Percentiles rank a stretch among this genome's conserved stretches.
Evolutionary conservation across 2,888 invertebrate species (phyloP).

Genomic region (Malacosoma neustria): DNA sequence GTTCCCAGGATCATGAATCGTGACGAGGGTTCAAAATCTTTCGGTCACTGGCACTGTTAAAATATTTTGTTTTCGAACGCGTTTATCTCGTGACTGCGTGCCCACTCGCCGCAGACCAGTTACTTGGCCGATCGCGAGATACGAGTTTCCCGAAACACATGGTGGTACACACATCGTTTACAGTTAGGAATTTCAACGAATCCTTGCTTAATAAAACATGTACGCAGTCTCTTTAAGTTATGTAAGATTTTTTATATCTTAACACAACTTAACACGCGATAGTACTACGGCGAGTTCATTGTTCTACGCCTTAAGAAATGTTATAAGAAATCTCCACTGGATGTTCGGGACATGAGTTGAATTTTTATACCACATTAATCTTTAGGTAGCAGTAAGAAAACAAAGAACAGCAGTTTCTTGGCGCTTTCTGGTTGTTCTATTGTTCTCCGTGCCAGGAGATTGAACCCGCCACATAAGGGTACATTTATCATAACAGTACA

Average conservation of each 20-base stretch:
- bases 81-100: slow-evolving; percentile 23
- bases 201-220: slow-evolving; percentile 4
- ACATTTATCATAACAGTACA: slow-evolving; percentile 48
- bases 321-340: slow-evolving; percentile 54
- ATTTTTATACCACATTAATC: slow-evolving; percentile 64
- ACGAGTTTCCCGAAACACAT: slow-evolving; percentile 33
- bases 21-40: slow-evolving; percentile 44
- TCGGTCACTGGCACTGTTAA: slow-evolving; percentile 26
- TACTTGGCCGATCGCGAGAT: slow-evolving; percentile 29
- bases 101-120: slow-evolving; percentile 12
- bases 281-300: slow-evolving; percentile 38
- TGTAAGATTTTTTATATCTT: too few relatives aligned
- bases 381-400: slow-evolving; percentile 37
- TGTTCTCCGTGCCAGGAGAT: slow-evolving; percentile 57
- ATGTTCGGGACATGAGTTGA: slow-evolving; percentile 41
- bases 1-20: slow-evolving; percentile 40
- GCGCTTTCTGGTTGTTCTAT: slow-evolving; percentile 53
- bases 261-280: neutral
- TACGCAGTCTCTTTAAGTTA: neutral
- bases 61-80: slow-evolving; percentile 38
- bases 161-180: slow-evolving; percentile 26
- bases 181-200: slow-evolving; percentile 27
- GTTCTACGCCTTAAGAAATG: slow-evolving; percentile 51
- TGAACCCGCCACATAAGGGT: slow-evolving; percentile 54
- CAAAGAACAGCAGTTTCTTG: slow-evolving; percentile 53